Percentiles rank a stretch among this genome's conserved stretches.
These are phyloP conservation scores for Sminthurides bifidus DNA, from an alignment of 1,140 invertebrate genomes.

Conservation along the genomic window DNA sequence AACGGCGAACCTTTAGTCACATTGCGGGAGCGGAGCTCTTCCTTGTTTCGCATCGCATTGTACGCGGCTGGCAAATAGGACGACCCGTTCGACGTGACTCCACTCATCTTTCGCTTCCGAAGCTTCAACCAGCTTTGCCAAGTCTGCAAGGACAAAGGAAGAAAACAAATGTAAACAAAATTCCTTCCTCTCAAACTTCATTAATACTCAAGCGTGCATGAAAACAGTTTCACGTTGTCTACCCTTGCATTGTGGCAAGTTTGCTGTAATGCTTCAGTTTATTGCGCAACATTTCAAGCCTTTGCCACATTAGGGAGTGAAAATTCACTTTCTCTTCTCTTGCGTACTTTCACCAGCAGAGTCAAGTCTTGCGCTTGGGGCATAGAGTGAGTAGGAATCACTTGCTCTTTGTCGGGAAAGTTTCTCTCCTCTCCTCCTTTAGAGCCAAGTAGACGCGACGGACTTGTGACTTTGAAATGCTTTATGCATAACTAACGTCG, in stretches of 20 bases:
- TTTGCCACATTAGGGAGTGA: too few relatives aligned
- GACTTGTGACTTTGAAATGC: too few relatives aligned
- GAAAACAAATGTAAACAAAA: background rate
- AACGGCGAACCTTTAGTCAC: background rate
- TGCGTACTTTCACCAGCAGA: too few relatives aligned
- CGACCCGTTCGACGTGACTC: background rate
- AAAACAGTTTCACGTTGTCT: too few relatives aligned
- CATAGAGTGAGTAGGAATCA: too few relatives aligned
- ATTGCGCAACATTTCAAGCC: too few relatives aligned
- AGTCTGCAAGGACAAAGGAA: conserved; percentile 3
- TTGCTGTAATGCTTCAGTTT: background rate
- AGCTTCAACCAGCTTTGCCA: conserved; percentile 24
- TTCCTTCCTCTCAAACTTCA: background rate
- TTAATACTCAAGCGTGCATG: background rate
- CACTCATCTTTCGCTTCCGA: conserved; percentile 25
- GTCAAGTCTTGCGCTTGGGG: too few relatives aligned
- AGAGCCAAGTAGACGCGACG: too few relatives aligned
- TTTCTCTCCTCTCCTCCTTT: too few relatives aligned
- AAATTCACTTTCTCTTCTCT: background rate
- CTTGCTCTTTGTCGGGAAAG: too few relatives aligned
- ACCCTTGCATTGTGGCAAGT: too few relatives aligned
- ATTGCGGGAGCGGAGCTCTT: background rate
- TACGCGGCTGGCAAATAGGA: conserved; percentile 4
- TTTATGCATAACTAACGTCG: too few relatives aligned
- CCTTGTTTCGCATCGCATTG: background rate